Base-by-base conservation (phyloP, 1,140 invertebrate species). In the Tribolium castaneum region DNA sequence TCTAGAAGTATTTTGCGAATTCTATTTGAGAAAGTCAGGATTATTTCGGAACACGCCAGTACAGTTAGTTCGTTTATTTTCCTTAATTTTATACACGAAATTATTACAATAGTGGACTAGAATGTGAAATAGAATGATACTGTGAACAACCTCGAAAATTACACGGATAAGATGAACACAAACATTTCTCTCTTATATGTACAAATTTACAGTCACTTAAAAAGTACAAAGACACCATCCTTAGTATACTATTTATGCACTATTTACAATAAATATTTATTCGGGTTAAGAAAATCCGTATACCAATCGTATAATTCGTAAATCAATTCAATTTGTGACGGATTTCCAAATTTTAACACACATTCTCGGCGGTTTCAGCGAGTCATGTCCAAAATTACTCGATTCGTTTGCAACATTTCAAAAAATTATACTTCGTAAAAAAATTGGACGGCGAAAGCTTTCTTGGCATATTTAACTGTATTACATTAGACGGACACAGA, bases 241-340 rank as follows among this genome's bases (percentile, higher is more conserved):
- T 73, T 34, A 51, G 50, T 72, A 72, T 72, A 72, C 70, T 45
- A 72, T 49, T 45, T 50, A 72, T 72, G 34, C 25, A 56, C 14
- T 72, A 72, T 72, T 50, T 72, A 72, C 70, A 72, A 50, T 51
- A 56, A 56, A 72, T 72, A 54, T 7, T 19, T 30, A 19, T 54
- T 54, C 13, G 39, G 39, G 66, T 59, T 22, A 72, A 51, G 71
- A 73, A 73, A 73, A 81, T 81, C 80, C 80, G 80, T 81, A 81
- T 81, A 81, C 80, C 75, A 80, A 62, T 81, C 80, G 80, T 81
- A 81, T 81, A 81, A 72, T 77, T 80, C 79, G 80, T 81, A 81
- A 80, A 80, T 80, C 76, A 51, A 80, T 22, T 34, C n/a, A 45
- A 45, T 50, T 66, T 76, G 52, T 77, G 80, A 81, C 80, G 80